Evolutionary conservation across 35 echinoderm and acorn worm genomes (phyloP), one percentile per base, ranked within the genome.

Genomic region (Hemicentrotus pulcherrimus): DNA sequence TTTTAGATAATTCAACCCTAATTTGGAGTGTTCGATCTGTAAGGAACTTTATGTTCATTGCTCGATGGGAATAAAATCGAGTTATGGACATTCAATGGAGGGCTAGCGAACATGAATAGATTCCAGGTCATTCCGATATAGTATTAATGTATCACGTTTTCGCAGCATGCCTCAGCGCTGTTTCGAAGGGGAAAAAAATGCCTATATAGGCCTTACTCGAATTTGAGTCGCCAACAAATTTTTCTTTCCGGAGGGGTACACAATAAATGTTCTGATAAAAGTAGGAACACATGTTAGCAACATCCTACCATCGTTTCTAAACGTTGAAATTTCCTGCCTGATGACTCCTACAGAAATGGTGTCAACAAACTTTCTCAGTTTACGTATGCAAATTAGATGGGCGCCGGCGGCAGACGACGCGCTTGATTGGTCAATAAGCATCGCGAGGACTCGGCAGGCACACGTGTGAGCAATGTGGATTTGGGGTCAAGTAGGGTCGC

Each of bases 351-450:
- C 18, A 22, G 2, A 78, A 8, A 7, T n/a, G 88, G 32, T 90
- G 88, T 90, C 88, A 90, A 90, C 88, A 90, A 90, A 90, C 88
- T 90, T 90, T 90, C 70, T 15, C 24, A 47, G 88, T 90, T 90
- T 90, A 90, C 46, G 14, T 90, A 90, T 90, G 88, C 88, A 45
- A 90, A 90, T 31, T 45, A 90, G 88, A 90, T 90, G 88, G 88
- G 88, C 88, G 88, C 12, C 88, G 88, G 32, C 88, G 32, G n/a
- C 19, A 90, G 15, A 45, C 46, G 3, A 18, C 45, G 46, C 32
- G 32, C 18, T 85, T 45, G 88, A 90, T 90, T 90, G 88, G 88
- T 30, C 31, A 15, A 90, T 90, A 5, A 24, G 88, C 31, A 90
- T 33, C 32, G 65, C 65, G 19, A 90, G 87, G 88, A 28, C 87